Evolutionary conservation across 2,797 vertebrate species (phyloP).

Genomic region (Galaxias olidus): DNA sequence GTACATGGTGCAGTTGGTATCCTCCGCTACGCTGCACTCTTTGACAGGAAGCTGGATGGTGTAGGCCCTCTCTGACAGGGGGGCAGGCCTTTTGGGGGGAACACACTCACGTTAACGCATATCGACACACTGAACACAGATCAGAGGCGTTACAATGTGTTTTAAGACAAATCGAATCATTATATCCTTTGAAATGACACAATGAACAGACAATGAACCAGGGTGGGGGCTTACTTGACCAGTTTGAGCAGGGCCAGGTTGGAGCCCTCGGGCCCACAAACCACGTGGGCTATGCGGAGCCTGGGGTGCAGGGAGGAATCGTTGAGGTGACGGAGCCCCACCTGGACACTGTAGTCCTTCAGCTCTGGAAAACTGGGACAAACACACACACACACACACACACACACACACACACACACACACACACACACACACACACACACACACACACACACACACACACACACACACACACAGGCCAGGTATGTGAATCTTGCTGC

Average conservation of each 20-base stretch:
- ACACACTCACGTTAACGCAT: neutral
- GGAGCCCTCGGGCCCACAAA: constrained; percentile 91
- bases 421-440: neutral
- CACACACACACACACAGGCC: neutral
- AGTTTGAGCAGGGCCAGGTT: constrained; percentile 93
- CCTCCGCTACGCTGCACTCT: constrained; percentile 89
- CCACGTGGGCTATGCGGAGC: constrained; percentile 85
- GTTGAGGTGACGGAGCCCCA: constrained; percentile 90
- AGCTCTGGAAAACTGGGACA: constrained; percentile 86
- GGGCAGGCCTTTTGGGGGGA: constrained; percentile 66
- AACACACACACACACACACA: constrained; percentile 13
- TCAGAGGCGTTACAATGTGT: neutral
- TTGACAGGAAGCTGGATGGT: constrained; percentile 89
- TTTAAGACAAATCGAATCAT: too few species aligned
- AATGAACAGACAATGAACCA: neutral
- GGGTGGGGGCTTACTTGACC: constrained; percentile 74
- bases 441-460: constrained; percentile 13
- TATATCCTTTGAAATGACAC: neutral
- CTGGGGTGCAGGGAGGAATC: constrained; percentile 78
- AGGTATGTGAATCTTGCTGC: neutral
- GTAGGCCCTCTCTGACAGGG: constrained; percentile 80
- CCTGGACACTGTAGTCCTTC: constrained; percentile 89
- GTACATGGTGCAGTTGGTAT: constrained; percentile 91
- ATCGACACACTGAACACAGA: neutral
- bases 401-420: neutral